phyloP scores from a whole-genome alignment of 2,797 vertebrate species.

The Alca torda region DNA sequence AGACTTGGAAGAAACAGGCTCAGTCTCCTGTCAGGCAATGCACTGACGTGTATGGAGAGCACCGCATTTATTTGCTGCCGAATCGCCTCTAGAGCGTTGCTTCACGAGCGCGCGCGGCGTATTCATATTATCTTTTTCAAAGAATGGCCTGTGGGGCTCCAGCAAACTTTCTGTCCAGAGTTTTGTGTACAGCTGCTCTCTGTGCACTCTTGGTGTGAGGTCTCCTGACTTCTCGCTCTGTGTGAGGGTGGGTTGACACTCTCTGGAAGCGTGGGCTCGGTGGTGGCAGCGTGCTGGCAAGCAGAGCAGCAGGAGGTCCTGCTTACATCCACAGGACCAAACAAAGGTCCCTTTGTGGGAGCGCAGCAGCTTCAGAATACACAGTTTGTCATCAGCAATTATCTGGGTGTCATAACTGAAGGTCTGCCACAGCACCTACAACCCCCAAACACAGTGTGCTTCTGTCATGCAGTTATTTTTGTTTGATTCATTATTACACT shows the following conservation, averaged over 20 bases:
- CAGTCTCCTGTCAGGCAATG: not conserved
- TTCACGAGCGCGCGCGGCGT: not conserved
- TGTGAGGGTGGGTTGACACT: not conserved
- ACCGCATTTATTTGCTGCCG: not conserved
- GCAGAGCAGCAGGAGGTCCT: not conserved
- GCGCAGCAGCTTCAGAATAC: not conserved
- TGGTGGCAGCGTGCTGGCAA: not conserved
- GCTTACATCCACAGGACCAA: not conserved
- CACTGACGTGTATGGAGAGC: accelerated
- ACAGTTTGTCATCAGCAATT: not conserved
- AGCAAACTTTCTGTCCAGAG: not conserved
- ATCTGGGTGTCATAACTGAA: slow-evolving; percentile 19
- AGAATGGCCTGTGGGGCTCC: not conserved
- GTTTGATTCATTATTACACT: not conserved
- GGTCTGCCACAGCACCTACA: not conserved
- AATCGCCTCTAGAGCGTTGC: not conserved
- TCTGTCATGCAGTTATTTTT: not conserved
- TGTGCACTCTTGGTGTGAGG: not conserved
- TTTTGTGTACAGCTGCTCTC: not conserved
- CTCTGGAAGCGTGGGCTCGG: not conserved
- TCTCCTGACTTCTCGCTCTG: not conserved
- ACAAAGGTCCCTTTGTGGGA: slow-evolving; percentile 5
- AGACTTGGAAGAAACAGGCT: not conserved
- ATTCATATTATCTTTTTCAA: not conserved
- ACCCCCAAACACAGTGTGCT: not conserved